Percentiles rank a stretch among this genome's conserved stretches.
Conservation (phyloP, 2,113 vertebrate species). For the Sander vitreus region DNA sequence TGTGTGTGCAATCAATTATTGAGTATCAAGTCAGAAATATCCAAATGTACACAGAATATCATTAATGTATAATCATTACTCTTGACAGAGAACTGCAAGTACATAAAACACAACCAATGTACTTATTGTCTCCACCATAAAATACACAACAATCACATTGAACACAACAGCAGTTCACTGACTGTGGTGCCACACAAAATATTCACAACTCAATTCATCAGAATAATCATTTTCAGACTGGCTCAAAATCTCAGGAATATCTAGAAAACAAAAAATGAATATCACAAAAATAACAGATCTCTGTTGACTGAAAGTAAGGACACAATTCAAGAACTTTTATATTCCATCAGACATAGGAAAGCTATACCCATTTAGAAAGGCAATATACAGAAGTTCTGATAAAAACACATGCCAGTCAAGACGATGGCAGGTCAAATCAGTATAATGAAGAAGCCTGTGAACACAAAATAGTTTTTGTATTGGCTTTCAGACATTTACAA, state of each 20-base stretch:
- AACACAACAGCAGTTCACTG: conserved; percentile 91
- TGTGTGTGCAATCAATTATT: conserved; percentile 64
- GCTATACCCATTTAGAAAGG: conserved; percentile 71
- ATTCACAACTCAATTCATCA: conserved; percentile 73
- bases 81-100: conserved; percentile 89
- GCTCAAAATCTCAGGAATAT: conserved; percentile 77
- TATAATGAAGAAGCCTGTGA: conserved; percentile 62
- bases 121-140: conserved; percentile 89
- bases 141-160: conserved; percentile 92
- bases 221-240: conserved; percentile 75
- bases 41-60: conserved; percentile 83
- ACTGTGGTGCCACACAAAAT: conserved; percentile 78
- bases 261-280: conserved; percentile 60
- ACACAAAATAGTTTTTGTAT: conserved; percentile 45
- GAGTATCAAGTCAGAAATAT: conserved; percentile 89
- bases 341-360: conserved; percentile 71
- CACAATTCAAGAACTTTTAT: conserved; percentile 56
- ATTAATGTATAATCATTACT: conserved; percentile 82
- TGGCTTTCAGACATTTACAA: conserved; percentile 59
- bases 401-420: conserved; percentile 59
- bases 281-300: conserved; percentile 75
- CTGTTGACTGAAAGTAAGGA: conserved; percentile 61
- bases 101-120: conserved; percentile 90
- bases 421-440: conserved; percentile 55
- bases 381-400: conserved; percentile 60